Evolutionary conservation across 2,113 vertebrate species (phyloP).

Genomic region (Seriola rivoliana): DNA sequence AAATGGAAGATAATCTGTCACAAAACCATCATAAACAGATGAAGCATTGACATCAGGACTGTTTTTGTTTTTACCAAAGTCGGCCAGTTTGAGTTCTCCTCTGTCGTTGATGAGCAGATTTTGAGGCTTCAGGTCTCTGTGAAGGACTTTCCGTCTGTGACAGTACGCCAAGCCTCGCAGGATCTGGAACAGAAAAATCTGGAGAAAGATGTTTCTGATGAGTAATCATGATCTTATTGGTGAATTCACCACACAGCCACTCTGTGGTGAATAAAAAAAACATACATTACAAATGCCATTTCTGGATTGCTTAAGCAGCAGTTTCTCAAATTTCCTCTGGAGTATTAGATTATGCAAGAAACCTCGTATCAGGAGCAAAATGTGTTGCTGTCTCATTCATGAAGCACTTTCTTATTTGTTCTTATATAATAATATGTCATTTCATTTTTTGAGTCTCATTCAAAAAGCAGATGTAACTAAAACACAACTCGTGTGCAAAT

Average conservation of each 20-base stretch:
- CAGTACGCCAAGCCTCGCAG: conserved; percentile 90
- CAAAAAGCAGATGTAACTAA: neutral
- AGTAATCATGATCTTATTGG: neutral
- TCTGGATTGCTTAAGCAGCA: neutral
- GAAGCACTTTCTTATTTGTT: neutral
- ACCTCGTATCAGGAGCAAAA: neutral
- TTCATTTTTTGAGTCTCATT: neutral
- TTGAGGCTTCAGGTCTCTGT: conserved; percentile 92
- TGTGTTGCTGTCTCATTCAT: neutral
- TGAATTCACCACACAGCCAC: neutral
- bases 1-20: neutral
- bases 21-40: neutral
- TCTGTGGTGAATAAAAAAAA: neutral
- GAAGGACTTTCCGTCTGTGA: conserved; percentile 90
- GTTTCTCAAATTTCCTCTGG: neutral
- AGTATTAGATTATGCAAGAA: neutral
- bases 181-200: conserved; percentile 90
- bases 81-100: conserved; percentile 92
- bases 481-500: neutral
- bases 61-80: conserved; percentile 85
- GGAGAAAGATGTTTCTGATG: conserved; percentile 13
- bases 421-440: neutral
- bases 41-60: neutral
- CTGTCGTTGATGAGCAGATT: conserved; percentile 92
- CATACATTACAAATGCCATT: neutral